phyloP scores from a whole-genome alignment of 2,888 invertebrate species.

The Sepiola atlantica region DNA sequence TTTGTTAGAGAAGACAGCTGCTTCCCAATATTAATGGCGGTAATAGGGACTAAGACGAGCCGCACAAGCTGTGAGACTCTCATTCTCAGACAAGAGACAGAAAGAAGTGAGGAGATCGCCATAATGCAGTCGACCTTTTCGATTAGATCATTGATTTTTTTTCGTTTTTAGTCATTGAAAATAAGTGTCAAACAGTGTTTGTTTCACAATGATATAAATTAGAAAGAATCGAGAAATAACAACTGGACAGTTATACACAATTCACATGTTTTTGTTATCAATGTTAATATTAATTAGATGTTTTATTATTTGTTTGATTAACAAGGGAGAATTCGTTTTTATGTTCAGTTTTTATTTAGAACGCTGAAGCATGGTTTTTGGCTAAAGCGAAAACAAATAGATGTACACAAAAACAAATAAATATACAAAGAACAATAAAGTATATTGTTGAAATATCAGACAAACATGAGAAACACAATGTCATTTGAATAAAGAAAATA shows the following conservation, averaged over 20 bases:
- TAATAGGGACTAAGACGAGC: neutral
- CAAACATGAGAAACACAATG: too few relatives aligned
- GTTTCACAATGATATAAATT: neutral
- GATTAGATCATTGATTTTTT: conserved; percentile 18
- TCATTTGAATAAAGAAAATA: too few relatives aligned
- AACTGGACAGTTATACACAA: neutral
- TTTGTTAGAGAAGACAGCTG: neutral
- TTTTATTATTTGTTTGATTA: too few relatives aligned
- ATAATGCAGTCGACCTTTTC: neutral
- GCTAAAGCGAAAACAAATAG: too few relatives aligned
- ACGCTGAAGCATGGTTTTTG: too few relatives aligned
- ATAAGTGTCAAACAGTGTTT: neutral
- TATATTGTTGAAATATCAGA: too few relatives aligned
- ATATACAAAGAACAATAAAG: too few relatives aligned
- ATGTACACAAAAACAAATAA: too few relatives aligned
- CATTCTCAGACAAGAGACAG: neutral
- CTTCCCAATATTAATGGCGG: neutral
- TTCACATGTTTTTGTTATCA: neutral
- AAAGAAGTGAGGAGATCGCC: neutral
- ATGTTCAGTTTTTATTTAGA: neutral
- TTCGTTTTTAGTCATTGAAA: neutral
- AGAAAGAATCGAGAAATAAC: neutral
- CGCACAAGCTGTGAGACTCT: neutral
- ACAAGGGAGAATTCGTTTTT: neutral
- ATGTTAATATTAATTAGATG: neutral